Percentiles rank a stretch among this genome's conserved stretches.
Conservation (phyloP, 2,797 vertebrate species). For the Echeneis naucrates region DNA sequence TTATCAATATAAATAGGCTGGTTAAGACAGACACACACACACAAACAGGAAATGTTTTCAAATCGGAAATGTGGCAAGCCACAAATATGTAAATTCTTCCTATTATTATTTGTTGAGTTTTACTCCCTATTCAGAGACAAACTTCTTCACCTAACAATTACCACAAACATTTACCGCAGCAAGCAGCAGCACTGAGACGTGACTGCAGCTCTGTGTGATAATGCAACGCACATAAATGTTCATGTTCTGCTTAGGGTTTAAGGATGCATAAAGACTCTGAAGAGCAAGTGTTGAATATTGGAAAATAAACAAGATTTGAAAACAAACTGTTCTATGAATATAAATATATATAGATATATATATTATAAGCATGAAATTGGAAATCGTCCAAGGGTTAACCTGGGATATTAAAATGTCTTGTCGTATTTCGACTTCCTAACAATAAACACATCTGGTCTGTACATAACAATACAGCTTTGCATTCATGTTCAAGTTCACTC, state of each 20-base stretch:
- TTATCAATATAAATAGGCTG: slow-evolving; percentile 29
- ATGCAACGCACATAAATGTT: background rate
- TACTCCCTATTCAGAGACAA: background rate
- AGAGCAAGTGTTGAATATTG: background rate
- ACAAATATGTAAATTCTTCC: background rate
- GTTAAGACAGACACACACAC: slow-evolving; percentile 22
- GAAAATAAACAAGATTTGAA: background rate
- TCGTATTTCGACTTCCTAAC: too few relatives aligned
- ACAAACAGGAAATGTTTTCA: slow-evolving; percentile 7
- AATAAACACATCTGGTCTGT: background rate
- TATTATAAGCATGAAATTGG: background rate
- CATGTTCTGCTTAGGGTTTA: background rate
- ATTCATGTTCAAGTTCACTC: background rate
- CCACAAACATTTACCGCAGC: slow-evolving; percentile 6
- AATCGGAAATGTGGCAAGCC: slow-evolving; percentile 6
- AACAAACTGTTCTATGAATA: slow-evolving; percentile 7
- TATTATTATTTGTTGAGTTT: slow-evolving; percentile 5
- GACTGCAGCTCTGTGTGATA: background rate
- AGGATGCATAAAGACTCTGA: background rate
- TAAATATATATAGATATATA: slow-evolving; percentile 6
- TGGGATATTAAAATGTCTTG: background rate
- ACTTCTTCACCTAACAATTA: slow-evolving; percentile 6
- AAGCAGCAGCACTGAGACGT: background rate
- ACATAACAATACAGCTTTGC: background rate
- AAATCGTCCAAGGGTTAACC: background rate